Evolutionary conservation across 2,888 invertebrate species (phyloP), one percentile per base, ranked within the genome.

Genomic region (Xestoiulus laeticollis): DNA sequence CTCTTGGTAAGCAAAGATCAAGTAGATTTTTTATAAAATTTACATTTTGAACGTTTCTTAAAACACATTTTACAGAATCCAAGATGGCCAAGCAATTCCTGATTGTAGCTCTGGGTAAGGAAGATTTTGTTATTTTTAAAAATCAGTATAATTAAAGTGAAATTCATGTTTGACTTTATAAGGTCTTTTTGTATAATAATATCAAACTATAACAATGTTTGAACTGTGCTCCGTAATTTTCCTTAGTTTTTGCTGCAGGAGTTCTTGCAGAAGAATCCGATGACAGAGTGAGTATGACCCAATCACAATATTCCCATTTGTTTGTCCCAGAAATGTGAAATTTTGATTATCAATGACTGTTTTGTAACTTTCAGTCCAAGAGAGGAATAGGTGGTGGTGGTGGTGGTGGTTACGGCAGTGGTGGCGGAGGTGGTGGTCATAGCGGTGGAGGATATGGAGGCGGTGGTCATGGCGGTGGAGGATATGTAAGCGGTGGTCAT

Each of bases 31-130:
- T 78, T 14, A 0, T 1, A 78, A 8, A 3, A 12, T 30, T 78
- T 78, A 78, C 30, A 78, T 26, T 78, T 14, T 30, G 14, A 10
- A 1, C 14, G 26, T 78, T 68, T 68, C 8, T 78, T 30, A 78
- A 26, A 78, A 26, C 30, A 78, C 38, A 85, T 22, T n/a, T 44
- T 8, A 2, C 19, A 1, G 16, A 19, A 85, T 85, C 16, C 33
- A 44, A n/a, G n/a, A 85, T 85, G 85, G 85, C 85, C 22, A 85
- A 85, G 43, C 85, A 85, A 85, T 43, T 85, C 44, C 44, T 85
- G 22, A 44, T 44, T 44, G 85, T 85, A 8, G 38, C 44, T 26
- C 44, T 85, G 38, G 85, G 85, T 85, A 85, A 38, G 85, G 3
- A 78, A 30, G 30, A 3, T 0, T 1, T 12, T 38, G 6, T 38